These are phyloP conservation scores for Sylvietta virens DNA, from an alignment of 2,113 vertebrate genomes.

Conservation along the genomic window DNA sequence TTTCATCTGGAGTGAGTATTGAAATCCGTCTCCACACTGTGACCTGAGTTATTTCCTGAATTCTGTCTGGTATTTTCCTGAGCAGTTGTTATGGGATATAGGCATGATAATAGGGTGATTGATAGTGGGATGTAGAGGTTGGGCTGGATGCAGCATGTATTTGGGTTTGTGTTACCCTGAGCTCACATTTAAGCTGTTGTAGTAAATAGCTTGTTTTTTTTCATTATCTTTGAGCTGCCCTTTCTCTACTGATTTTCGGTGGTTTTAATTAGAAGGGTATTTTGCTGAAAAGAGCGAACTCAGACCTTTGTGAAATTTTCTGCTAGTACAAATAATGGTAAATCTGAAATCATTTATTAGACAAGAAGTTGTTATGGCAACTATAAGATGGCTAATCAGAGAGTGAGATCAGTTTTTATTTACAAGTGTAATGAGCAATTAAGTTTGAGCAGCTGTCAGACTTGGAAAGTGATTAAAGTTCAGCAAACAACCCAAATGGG, in stretches of 20 bases:
- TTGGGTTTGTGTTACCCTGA: slow-evolving; percentile 1
- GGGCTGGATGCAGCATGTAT: neutral
- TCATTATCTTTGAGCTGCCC: slow-evolving; percentile 53
- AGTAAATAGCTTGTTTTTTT: slow-evolving; percentile 42
- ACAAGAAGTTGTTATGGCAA: slow-evolving; percentile 64
- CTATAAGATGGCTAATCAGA: slow-evolving; percentile 54
- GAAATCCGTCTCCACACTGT: neutral
- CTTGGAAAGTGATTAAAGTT: slow-evolving; percentile 60
- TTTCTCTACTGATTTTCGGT: neutral
- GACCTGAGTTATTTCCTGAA: neutral
- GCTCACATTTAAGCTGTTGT: slow-evolving; percentile 22
- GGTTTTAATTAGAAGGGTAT: slow-evolving; percentile 57
- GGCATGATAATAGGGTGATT: neutral
- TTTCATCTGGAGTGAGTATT: neutral
- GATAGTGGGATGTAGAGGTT: neutral
- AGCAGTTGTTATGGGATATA: neutral
- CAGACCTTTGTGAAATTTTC: slow-evolving; percentile 58
- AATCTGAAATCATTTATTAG: slow-evolving; percentile 63
- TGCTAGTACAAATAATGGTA: slow-evolving; percentile 48
- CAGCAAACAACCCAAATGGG: slow-evolving; percentile 59
- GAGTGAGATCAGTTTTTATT: slow-evolving; percentile 68
- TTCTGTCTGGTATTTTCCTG: neutral
- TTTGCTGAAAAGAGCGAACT: slow-evolving; percentile 39
- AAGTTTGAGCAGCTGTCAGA: slow-evolving; percentile 67
- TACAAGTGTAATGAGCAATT: slow-evolving; percentile 64